Evolutionary conservation across 2,888 invertebrate species (phyloP).

Genomic region (Pachymerium ferrugineum): DNA sequence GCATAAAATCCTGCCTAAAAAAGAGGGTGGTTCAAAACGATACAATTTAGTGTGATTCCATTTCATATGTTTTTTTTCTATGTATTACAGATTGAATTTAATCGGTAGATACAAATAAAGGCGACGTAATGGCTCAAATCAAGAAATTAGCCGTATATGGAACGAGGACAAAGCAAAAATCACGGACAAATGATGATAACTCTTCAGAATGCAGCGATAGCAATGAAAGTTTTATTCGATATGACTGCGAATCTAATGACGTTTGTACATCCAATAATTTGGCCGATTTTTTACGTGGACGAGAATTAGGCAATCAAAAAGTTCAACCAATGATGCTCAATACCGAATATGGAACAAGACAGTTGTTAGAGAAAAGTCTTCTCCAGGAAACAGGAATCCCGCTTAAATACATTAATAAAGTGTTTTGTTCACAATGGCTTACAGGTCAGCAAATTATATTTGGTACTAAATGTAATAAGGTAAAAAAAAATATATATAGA

Average conservation of each 20-base stretch:
- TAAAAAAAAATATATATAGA: conserved; percentile 43
- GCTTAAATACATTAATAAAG: conserved; percentile 44
- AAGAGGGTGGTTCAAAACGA: no score
- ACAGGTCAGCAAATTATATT: conserved; percentile 91
- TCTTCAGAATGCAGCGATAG: conserved; percentile 5
- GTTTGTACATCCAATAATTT: conserved; percentile 30
- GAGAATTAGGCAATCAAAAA: conserved; percentile 33
- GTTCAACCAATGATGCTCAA: conserved; percentile 37
- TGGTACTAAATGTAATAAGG: conserved; percentile 96
- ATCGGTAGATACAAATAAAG: no score
- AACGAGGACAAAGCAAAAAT: not conserved
- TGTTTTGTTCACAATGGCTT: conserved; percentile 94
- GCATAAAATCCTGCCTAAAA: no score
- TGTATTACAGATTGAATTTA: not conserved
- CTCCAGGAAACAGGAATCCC: conserved; percentile 37
- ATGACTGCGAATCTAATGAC: not conserved
- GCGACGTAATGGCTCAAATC: conserved; percentile 28
- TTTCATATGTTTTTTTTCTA: not conserved
- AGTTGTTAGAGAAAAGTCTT: conserved; percentile 46
- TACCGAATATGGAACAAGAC: conserved; percentile 71
- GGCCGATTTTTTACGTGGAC: conserved; percentile 33
- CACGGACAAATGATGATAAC: not conserved
- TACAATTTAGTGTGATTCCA: not conserved
- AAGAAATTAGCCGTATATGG: conserved; percentile 24
- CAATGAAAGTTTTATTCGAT: not conserved